Percentiles rank a stretch among this genome's conserved stretches.
Evolutionary conservation across 2,797 vertebrate genomes (phyloP).

Genomic region (Microctenopoma stevenorrisi): DNA sequence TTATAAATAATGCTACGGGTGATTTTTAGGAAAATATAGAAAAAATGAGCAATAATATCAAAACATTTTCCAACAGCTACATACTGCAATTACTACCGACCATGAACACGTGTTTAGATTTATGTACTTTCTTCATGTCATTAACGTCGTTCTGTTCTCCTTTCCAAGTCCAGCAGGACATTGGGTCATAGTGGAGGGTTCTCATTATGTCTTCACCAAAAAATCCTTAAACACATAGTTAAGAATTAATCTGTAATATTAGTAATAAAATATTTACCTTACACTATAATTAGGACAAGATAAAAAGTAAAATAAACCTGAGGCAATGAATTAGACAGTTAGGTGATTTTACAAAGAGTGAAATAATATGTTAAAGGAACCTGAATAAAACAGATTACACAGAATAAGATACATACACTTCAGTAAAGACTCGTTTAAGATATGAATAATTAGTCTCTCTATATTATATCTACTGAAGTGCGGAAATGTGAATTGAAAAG

Average conservation of each 20-base stretch:
- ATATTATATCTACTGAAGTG: neutral
- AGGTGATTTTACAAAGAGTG: no score
- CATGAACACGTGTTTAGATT: no score
- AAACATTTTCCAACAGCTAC: no score
- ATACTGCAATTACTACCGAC: neutral
- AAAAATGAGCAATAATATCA: no score
- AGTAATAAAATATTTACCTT: neutral
- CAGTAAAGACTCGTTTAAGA: neutral
- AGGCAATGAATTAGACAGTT: no score
- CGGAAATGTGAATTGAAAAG: neutral
- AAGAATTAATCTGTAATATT: neutral
- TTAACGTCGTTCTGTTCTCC: no score
- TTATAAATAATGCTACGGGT: conserved; percentile 18
- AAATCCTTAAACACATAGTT: no score
- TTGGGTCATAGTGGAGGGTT: neutral
- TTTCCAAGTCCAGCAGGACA: neutral
- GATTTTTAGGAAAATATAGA: neutral
- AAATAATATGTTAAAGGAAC: neutral
- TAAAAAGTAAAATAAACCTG: neutral
- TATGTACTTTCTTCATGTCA: no score
- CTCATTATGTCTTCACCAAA: neutral
- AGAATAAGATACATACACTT: neutral
- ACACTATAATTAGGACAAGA: neutral
- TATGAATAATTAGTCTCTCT: neutral
- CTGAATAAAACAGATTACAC: no score